A percentile compares a stretch with the other conserved stretches of the same genome.
phyloP scores from a whole-genome alignment of 2,797 vertebrate species.

The Phalloptychus januarius region DNA sequence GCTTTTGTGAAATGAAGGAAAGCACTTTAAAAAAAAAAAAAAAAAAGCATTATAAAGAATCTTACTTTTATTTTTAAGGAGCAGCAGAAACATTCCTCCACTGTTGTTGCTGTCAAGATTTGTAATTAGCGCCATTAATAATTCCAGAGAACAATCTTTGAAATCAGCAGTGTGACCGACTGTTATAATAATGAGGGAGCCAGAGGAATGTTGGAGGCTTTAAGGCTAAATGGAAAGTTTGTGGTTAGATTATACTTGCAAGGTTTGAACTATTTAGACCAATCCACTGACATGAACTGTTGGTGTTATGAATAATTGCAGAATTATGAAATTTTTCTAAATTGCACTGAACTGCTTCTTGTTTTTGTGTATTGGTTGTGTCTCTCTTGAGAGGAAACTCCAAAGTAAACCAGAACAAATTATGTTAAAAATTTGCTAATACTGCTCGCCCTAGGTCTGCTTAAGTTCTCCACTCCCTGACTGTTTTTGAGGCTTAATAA shows the following conservation, averaged over 20 bases:
- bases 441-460: constrained; percentile 43
- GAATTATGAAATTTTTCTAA: constrained; percentile 33
- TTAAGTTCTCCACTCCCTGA: constrained; percentile 33
- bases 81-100: constrained; percentile 33
- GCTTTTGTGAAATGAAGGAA: constrained; percentile 21
- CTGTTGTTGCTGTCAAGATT: constrained; percentile 25
- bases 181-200: constrained; percentile 23
- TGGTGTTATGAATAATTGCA: constrained; percentile 12
- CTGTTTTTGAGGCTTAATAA: constrained; percentile 41
- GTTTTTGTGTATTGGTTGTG: constrained; percentile 33
- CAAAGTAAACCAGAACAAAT: constrained; percentile 51
- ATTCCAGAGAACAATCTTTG: constrained; percentile 31
- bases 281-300: background rate
- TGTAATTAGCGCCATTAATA: constrained; percentile 49
- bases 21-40: background rate
- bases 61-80: background rate
- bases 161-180: constrained; percentile 30
- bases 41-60: too few relatives aligned
- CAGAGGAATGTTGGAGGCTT: constrained; percentile 11
- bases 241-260: constrained; percentile 29
- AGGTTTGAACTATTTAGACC: constrained; percentile 6
- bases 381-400: constrained; percentile 33
- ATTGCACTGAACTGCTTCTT: constrained; percentile 34
- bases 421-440: constrained; percentile 52
- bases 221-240: constrained; percentile 28